These are phyloP conservation scores for Coregonus suidteri DNA, from an alignment of 2,797 vertebrate genomes.

Conservation along the genomic window DNA sequence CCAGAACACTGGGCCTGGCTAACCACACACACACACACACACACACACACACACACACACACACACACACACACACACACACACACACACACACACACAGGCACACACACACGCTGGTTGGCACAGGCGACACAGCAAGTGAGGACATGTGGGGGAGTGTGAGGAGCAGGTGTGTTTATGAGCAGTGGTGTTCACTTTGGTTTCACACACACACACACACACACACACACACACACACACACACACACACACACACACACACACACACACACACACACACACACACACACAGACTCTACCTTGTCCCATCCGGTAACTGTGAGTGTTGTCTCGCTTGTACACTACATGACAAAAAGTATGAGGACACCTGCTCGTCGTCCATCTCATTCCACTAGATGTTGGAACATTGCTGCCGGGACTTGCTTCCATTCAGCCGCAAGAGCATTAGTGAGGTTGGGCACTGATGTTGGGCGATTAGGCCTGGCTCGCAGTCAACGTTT, in stretches of 20 bases:
- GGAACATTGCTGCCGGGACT: no score
- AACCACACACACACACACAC: constrained; percentile 23
- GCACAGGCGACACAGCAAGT: constrained; percentile 40
- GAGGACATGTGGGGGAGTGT: constrained; percentile 54
- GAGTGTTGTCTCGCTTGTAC: not conserved
- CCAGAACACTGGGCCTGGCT: constrained; percentile 68
- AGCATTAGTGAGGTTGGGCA: no score
- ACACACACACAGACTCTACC: not conserved
- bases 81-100: not conserved
- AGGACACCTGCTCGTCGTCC: no score
- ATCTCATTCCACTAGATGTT: no score
- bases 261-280: constrained; percentile 5
- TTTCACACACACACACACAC: constrained; percentile 29
- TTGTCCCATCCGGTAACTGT: not conserved
- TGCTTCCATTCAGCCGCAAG: no score
- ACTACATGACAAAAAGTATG: no score
- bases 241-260: not conserved
- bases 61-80: not conserved
- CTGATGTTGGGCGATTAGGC: no score
- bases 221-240: constrained; percentile 1
- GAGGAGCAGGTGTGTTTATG: constrained; percentile 72
- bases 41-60: no score
- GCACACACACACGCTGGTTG: not conserved
- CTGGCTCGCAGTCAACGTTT: no score
- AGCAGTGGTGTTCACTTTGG: constrained; percentile 46